A percentile compares a stretch with the other conserved stretches of the same genome.
Evolutionary conservation across 2,888 invertebrate species (phyloP).

Genomic region (Drosophila peninsularis): DNA sequence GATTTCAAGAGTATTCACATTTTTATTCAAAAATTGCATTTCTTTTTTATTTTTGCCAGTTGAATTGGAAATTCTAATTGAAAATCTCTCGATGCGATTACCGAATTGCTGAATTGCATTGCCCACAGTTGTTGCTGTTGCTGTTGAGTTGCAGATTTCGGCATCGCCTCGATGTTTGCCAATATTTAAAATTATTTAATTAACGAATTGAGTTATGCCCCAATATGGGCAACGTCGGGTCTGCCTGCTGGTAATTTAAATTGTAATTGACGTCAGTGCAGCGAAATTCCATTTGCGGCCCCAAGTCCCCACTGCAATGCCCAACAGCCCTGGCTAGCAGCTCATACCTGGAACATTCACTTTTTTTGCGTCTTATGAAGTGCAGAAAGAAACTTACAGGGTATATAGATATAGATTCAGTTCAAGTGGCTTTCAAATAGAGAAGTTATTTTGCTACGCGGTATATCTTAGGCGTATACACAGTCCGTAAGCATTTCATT

Average conservation of each 20-base stretch:
- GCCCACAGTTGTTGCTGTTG: conserved; percentile 11
- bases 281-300: conserved; percentile 60
- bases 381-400: background rate
- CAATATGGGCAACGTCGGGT: conserved; percentile 18
- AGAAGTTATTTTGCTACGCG: background rate
- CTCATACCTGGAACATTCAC: conserved; percentile 37
- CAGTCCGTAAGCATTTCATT: no score
- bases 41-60: conserved; percentile 19
- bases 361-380: background rate
- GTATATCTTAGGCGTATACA: background rate
- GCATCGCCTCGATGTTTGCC: conserved; percentile 48
- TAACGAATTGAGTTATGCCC: conserved; percentile 75
- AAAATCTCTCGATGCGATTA: conserved; percentile 67
- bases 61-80: conserved; percentile 73
- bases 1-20: background rate
- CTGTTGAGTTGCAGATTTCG: conserved; percentile 17
- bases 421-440: background rate
- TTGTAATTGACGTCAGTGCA: conserved; percentile 75
- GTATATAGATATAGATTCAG: background rate
- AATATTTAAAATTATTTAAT: conserved; percentile 81
- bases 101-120: conserved; percentile 45
- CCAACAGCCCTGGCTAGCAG: background rate
- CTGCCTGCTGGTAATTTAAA: conserved; percentile 65
- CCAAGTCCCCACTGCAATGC: background rate
- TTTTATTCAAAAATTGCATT: background rate